Conservation (phyloP, 2,113 vertebrate genomes). For the Chinchilla lanigera region DNA sequence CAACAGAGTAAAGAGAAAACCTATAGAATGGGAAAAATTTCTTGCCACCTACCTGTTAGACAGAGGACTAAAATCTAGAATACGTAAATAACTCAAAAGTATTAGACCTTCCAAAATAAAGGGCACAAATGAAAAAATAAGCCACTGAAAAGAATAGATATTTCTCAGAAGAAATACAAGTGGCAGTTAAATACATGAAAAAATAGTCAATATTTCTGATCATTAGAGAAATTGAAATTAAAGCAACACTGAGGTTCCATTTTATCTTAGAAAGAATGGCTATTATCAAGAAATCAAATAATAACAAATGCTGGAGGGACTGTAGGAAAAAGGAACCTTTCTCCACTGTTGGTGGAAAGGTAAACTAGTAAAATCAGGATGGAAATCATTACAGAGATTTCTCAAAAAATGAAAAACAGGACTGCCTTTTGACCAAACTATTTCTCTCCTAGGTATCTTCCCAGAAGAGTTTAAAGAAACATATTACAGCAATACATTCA, state of each 20-base stretch:
- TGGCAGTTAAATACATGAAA: neutral
- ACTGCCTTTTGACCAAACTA: neutral
- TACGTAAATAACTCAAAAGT: neutral
- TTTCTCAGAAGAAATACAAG: neutral
- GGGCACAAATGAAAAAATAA: neutral
- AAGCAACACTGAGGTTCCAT: neutral
- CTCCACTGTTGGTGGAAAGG: neutral
- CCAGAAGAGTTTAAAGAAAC: neutral
- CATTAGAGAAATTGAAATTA: neutral
- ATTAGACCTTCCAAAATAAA: neutral
- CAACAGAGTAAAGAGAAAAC: neutral
- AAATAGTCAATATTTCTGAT: neutral
- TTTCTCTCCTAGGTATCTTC: neutral
- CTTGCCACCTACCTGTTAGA: neutral
- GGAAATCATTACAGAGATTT: neutral
- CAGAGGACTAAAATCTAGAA: neutral
- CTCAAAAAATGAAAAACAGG: neutral
- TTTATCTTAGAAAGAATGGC: neutral
- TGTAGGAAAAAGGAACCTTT: neutral
- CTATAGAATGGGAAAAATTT: neutral
- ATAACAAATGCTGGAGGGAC: neutral
- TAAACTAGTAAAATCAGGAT: neutral
- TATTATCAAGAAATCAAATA: neutral
- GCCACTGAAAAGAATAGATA: neutral
- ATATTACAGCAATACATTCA: neutral